A percentile compares a stretch with the other conserved stretches of the same genome.
Conservation (phyloP, 2,113 vertebrate species). For the Syngnathus typhle region DNA sequence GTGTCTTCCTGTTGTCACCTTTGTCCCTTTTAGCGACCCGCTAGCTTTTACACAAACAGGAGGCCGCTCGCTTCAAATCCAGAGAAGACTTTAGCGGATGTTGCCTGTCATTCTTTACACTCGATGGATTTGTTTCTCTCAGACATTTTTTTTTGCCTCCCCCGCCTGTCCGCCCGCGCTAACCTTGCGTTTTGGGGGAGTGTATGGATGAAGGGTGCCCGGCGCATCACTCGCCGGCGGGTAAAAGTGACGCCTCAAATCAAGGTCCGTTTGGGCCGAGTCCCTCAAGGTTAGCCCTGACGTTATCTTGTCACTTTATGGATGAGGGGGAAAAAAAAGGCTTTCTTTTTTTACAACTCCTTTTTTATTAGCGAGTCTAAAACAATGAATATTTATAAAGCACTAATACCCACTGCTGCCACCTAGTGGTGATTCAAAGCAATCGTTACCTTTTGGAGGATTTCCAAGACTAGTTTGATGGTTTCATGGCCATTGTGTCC, state of each 20-base stretch:
- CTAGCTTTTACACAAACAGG: conserved; percentile 12
- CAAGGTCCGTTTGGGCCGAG: conserved; percentile 59
- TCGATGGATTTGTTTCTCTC: conserved; percentile 30
- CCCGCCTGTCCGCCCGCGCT: conserved; percentile 12
- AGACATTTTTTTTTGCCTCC: background rate
- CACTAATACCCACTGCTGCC: conserved; percentile 63
- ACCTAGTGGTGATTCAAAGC: conserved; percentile 12
- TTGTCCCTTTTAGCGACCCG: conserved; percentile 15
- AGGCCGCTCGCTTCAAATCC: conserved; percentile 56
- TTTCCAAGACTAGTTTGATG: background rate
- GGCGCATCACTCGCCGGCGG: conserved; percentile 52
- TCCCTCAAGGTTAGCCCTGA: conserved; percentile 56
- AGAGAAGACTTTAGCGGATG: conserved; percentile 19
- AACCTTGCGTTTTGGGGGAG: conserved; percentile 52
- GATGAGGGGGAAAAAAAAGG: background rate
- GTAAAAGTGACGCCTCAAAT: conserved; percentile 54
- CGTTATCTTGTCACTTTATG: conserved; percentile 35
- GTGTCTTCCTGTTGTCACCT: conserved; percentile 32
- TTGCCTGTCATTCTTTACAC: conserved; percentile 45
- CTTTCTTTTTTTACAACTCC: background rate
- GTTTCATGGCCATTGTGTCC: conserved; percentile 36
- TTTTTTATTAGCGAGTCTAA: conserved; percentile 15
- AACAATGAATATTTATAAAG: conserved; percentile 67
- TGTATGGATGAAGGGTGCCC: conserved; percentile 39
- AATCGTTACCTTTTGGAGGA: background rate